Conservation (phyloP, 2,113 vertebrate genomes). For the Pampusana beccarii region DNA sequence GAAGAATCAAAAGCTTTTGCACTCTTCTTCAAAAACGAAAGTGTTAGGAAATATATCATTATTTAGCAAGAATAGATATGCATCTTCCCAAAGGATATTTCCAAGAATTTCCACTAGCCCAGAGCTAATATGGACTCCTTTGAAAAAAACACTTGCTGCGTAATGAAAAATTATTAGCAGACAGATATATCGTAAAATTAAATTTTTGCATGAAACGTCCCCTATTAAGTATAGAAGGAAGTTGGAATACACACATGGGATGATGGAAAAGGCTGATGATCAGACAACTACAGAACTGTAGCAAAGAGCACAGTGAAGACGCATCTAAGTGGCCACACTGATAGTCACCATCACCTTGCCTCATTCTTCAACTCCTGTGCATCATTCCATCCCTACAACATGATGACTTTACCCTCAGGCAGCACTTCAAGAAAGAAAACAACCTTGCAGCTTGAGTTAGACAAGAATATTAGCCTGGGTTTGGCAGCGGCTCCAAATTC, state of each 20-base stretch:
- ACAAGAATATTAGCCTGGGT: background rate
- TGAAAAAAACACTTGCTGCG: background rate
- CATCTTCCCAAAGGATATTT: background rate
- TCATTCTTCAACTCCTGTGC: background rate
- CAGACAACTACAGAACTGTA: background rate
- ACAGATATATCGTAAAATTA: background rate
- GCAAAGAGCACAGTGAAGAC: background rate
- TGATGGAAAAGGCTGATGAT: background rate
- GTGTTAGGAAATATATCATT: rapidly evolving
- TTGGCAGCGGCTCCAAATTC: background rate
- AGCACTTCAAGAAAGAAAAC: background rate
- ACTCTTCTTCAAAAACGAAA: background rate
- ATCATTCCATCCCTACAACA: background rate
- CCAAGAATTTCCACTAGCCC: background rate
- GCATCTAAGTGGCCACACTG: background rate
- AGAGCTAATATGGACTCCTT: background rate
- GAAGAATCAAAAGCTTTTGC: background rate
- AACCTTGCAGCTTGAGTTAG: background rate
- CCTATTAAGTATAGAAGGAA: background rate
- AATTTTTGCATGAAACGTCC: background rate
- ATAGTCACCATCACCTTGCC: background rate
- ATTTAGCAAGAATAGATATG: background rate
- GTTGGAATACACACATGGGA: background rate
- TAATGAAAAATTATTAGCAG: background rate
- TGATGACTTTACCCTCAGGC: background rate